A percentile compares a stretch with the other conserved stretches of the same genome.
Evolutionary conservation across 2,797 vertebrate genomes (phyloP).

Genomic region (Sebastes oblongus): DNA sequence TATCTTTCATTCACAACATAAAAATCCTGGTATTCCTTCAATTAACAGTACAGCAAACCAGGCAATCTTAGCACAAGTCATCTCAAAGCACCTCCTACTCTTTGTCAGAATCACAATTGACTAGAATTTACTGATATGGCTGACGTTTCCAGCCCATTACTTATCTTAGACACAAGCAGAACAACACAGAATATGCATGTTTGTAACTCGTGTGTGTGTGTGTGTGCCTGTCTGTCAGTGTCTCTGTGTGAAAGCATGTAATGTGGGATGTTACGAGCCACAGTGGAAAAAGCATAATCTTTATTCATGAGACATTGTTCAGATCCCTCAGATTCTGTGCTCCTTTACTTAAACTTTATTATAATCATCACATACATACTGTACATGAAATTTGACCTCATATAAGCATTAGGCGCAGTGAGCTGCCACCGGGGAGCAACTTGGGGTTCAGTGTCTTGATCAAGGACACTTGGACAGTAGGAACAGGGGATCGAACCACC

Average conservation of each 20-base stretch:
- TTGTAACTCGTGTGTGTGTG: neutral
- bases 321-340: constrained; percentile 20
- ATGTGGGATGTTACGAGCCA: constrained; percentile 27
- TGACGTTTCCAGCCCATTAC: neutral
- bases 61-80: neutral
- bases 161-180: neutral
- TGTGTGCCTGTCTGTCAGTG: neutral
- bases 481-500: too few relatives aligned
- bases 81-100: neutral
- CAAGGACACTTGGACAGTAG: too few relatives aligned
- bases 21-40: neutral
- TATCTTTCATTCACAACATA: neutral
- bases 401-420: too few relatives aligned
- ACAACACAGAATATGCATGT: neutral
- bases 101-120: constrained; percentile 6
- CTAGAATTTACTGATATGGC: neutral
- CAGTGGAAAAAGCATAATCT: constrained; percentile 19
- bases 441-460: too few relatives aligned
- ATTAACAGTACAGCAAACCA: neutral
- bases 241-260: constrained; percentile 2
- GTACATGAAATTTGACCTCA: too few relatives aligned
- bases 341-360: neutral
- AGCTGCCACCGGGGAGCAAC: too few relatives aligned
- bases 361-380: too few relatives aligned
- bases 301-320: constrained; percentile 57